Conservation (phyloP, 1,140 invertebrate genomes). For the Chrysoperla carnea region DNA sequence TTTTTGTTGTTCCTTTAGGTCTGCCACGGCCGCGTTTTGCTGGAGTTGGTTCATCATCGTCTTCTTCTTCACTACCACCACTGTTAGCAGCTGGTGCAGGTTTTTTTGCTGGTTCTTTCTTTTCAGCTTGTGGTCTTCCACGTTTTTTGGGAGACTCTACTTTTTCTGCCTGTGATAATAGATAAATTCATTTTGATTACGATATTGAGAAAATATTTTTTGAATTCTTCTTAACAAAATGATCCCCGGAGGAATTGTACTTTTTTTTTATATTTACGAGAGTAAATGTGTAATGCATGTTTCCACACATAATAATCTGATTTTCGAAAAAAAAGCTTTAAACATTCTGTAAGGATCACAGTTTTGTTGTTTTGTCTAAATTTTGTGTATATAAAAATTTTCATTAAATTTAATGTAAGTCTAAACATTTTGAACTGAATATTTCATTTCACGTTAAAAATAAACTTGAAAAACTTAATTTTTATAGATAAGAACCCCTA, state of each 20-base stretch:
- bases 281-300: not conserved
- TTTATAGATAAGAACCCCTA: too few species aligned
- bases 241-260: not conserved
- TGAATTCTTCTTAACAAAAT: not conserved
- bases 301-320: too few species aligned
- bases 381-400: too few species aligned
- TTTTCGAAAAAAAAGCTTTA: too few species aligned
- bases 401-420: too few species aligned
- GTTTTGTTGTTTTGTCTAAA: too few species aligned
- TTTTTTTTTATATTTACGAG: not conserved
- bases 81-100: too few species aligned
- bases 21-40: slow-evolving; percentile 30
- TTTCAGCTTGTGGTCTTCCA: not conserved
- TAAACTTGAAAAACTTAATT: too few species aligned
- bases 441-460: too few species aligned
- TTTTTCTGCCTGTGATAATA: not conserved
- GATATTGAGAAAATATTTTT: not conserved
- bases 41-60: slow-evolving; percentile 23
- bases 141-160: not conserved
- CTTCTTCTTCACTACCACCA: slow-evolving; percentile 5
- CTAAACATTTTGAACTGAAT: too few species aligned
- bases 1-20: slow-evolving; percentile 31
- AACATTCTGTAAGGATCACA: too few species aligned
- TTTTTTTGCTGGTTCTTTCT: not conserved
- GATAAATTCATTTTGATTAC: not conserved